Evolutionary conservation across 2,888 invertebrate genomes (phyloP), one percentile per base, ranked within the genome.

Genomic region (Monochamus alternatus): DNA sequence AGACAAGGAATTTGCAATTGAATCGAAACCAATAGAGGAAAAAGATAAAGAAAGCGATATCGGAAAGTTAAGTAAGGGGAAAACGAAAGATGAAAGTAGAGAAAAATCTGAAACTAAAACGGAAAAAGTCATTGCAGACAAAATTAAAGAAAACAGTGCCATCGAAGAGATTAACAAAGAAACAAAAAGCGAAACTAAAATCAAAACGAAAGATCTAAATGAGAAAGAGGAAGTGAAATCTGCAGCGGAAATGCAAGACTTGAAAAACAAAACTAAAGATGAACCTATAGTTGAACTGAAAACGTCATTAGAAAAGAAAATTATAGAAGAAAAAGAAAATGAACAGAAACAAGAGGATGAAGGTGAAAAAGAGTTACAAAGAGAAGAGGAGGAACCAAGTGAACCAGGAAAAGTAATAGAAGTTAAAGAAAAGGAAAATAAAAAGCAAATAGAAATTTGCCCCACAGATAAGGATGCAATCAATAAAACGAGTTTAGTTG

Each of bases 371-470:
- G 75, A 74, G 68, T 65, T 78, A 65, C 75, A 73, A 55, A 75
- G 75, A 67, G 22, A 22, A 22, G 67, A 76, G 64, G 55, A 79
- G 67, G 58, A 66, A 63, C 5, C 62, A 3, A 67, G 71, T 66
- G 75, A 78, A 64, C 69, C 78, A 60, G 76, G 81, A 74, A 75
- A 63, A 32, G 8, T 31, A 38, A 3, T 63, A 64, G 71, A 74
- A 73, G 30, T 63, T 58, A 69, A 74, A 82, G 66, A 72, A 83
- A 76, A 81, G 38, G 63, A 73, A 72, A 59, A 3, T 22, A 5
- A 58, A 58, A 1, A 22, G 1, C 9, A 58, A 14, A 22, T 30
- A 58, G 14, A 58, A 58, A 30, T 1, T 14, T 4, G 30, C 9
- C 9, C 4, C 3, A 22, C 0, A 8, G 58, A 3, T 5, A 52